A percentile compares a stretch with the other conserved stretches of the same genome.
phyloP scores from a whole-genome alignment of 2,797 vertebrate species.

The Halcyon leucocephala region DNA sequence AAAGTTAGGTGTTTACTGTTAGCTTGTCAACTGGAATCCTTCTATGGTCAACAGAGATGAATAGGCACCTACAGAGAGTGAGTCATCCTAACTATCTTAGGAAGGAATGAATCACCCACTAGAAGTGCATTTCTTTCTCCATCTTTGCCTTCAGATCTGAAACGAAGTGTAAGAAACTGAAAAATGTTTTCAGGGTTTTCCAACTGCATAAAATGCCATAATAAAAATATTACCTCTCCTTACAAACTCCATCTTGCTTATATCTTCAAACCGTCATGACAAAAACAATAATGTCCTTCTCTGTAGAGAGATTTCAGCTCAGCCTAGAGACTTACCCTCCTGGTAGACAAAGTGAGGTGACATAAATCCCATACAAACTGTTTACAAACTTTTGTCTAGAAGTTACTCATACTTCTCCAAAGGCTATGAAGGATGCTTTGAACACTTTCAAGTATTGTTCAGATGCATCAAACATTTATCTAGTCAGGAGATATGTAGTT shows the following conservation, averaged over 20 bases:
- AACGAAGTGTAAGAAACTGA: background rate
- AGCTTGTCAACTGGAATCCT: conserved; percentile 7
- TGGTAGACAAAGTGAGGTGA: background rate
- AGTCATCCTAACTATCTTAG: conserved; percentile 28
- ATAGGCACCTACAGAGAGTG: conserved; percentile 24
- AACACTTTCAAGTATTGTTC: background rate
- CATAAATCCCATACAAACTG: background rate
- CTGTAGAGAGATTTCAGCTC: background rate
- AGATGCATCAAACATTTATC: background rate
- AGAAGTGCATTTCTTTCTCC: conserved; percentile 11
- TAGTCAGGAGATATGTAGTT: background rate
- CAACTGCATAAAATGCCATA: background rate
- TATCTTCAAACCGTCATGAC: background rate
- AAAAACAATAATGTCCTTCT: background rate
- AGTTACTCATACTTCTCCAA: background rate
- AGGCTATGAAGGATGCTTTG: background rate
- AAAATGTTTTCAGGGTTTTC: background rate
- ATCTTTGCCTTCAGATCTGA: conserved; percentile 10
- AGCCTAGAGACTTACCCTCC: background rate
- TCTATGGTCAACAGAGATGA: conserved; percentile 39
- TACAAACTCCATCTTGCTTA: background rate
- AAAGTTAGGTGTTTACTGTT: background rate
- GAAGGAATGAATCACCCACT: conserved; percentile 34
- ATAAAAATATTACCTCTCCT: background rate
- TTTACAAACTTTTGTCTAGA: background rate